A percentile compares a stretch with the other conserved stretches of the same genome.
Evolutionary conservation across 1,140 invertebrate genomes (phyloP).

Genomic region (Copidosoma floridanum): DNA sequence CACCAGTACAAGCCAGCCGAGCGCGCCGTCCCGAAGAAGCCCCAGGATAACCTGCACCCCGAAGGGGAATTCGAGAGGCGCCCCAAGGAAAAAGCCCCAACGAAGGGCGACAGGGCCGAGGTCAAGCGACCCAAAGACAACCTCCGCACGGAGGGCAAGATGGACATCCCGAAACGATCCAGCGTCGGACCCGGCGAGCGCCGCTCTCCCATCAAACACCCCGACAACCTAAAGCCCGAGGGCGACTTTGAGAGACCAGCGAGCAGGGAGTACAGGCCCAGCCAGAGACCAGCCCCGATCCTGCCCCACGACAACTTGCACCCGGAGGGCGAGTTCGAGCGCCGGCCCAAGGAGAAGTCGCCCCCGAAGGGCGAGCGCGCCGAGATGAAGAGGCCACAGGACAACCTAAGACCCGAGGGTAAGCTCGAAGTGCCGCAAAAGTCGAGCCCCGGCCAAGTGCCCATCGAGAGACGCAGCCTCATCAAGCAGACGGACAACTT

Average conservation of each 20-base stretch:
- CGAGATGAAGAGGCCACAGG: slow-evolving; percentile 48
- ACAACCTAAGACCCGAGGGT: slow-evolving; percentile 57
- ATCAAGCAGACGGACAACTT: slow-evolving; percentile 57
- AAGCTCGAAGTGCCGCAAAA: slow-evolving; percentile 50
- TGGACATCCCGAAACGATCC: slow-evolving; percentile 54
- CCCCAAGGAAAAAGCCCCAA: slow-evolving; percentile 43
- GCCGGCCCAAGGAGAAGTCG: slow-evolving; percentile 46
- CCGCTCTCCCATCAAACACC: slow-evolving; percentile 41
- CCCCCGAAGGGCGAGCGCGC: slow-evolving; percentile 42
- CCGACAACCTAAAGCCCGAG: slow-evolving; percentile 60
- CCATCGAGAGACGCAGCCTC: slow-evolving; percentile 55
- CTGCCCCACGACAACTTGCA: slow-evolving; percentile 54
- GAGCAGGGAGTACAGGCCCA: slow-evolving; percentile 53
- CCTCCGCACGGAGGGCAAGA: slow-evolving; percentile 62
- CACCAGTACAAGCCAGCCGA: slow-evolving; percentile 49
- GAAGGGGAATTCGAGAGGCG: slow-evolving; percentile 32
- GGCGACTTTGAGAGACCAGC: slow-evolving; percentile 60
- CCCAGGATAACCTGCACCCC: slow-evolving; percentile 60
- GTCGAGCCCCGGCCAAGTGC: slow-evolving; percentile 36
- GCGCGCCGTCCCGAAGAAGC: slow-evolving; percentile 45
- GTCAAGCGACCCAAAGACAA: slow-evolving; percentile 56
- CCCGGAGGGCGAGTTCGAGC: slow-evolving; percentile 55
- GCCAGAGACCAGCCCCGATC: slow-evolving; percentile 47
- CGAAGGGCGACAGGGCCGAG: slow-evolving; percentile 53
- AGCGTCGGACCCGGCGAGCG: slow-evolving; percentile 51